Percentiles rank a stretch among this genome's conserved stretches.
These are phyloP conservation scores for Leucophenga maculata DNA, from an alignment of 2,888 invertebrate genomes.

Conservation along the genomic window DNA sequence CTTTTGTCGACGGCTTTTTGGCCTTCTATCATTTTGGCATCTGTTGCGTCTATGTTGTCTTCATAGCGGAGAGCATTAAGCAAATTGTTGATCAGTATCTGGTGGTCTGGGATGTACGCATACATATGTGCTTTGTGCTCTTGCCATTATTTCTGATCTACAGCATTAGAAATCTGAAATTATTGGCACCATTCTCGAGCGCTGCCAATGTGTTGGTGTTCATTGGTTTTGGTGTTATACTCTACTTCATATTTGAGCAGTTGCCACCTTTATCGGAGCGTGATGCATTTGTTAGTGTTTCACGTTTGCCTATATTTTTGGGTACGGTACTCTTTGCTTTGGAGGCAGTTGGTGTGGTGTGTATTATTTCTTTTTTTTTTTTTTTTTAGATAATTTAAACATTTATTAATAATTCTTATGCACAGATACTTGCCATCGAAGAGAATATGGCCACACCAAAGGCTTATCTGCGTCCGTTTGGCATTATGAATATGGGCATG, in stretches of 20 bases:
- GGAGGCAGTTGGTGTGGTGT: slow-evolving; percentile 87
- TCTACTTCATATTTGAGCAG: slow-evolving; percentile 86
- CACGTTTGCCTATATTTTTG: slow-evolving; percentile 86
- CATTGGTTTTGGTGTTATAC: slow-evolving; percentile 84
- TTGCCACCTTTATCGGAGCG: slow-evolving; percentile 74
- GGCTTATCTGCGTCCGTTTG: slow-evolving; percentile 90
- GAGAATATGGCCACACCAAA: slow-evolving; percentile 95
- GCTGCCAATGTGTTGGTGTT: slow-evolving; percentile 90
- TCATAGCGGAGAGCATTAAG: slow-evolving; percentile 89
- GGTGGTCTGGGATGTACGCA: slow-evolving; percentile 72
- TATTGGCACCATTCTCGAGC: slow-evolving; percentile 92
- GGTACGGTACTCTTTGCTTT: slow-evolving; percentile 94
- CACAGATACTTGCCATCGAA: slow-evolving; percentile 93
- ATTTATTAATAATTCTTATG: not conserved
- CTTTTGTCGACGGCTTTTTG: slow-evolving; percentile 84
- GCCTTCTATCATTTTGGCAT: slow-evolving; percentile 96
- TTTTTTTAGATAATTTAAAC: not conserved
- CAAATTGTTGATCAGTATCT: slow-evolving; percentile 80
- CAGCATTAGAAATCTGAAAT: slow-evolving; percentile 84
- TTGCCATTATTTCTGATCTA: slow-evolving; percentile 82
- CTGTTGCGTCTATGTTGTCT: slow-evolving; percentile 97
- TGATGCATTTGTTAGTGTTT: slow-evolving; percentile 72
- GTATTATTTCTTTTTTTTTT: slow-evolving; percentile 60
- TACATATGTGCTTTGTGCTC: slow-evolving; percentile 76
- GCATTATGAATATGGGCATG: slow-evolving; percentile 94